Conservation (phyloP, 2,113 vertebrate genomes). For the Carettochelys insculpta region DNA sequence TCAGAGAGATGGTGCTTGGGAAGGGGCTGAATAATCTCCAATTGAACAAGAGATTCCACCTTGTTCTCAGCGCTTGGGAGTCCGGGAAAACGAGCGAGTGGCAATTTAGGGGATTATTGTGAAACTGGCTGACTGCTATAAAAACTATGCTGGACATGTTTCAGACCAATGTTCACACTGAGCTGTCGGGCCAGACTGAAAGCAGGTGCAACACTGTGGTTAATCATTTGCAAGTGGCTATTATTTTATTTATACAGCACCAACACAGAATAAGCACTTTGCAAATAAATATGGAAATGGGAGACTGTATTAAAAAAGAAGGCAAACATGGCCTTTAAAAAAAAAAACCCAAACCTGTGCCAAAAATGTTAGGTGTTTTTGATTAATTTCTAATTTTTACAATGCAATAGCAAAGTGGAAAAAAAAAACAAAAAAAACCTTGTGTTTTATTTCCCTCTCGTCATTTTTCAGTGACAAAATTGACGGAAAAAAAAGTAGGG, state of each 20-base stretch:
- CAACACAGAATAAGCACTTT: not conserved
- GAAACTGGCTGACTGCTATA: not conserved
- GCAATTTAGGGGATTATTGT: not conserved
- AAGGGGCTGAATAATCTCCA: not conserved
- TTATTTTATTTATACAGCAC: not conserved
- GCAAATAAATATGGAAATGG: not conserved
- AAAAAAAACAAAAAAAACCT: not conserved
- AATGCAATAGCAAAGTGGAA: not conserved
- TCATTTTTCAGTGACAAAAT: accelerated
- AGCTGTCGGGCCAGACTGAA: not conserved
- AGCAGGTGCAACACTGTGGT: not conserved
- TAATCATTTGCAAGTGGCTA: not conserved
- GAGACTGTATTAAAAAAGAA: not conserved
- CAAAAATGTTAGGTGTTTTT: not conserved
- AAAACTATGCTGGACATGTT: not conserved
- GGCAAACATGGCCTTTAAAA: not conserved
- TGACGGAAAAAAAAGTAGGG: not conserved
- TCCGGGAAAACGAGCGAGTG: not conserved
- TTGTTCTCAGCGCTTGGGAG: not conserved
- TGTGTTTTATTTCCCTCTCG: not conserved
- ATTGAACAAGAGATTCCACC: not conserved
- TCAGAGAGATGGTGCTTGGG: not conserved
- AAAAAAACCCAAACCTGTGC: too few relatives aligned
- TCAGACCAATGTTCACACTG: not conserved
- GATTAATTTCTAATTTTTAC: not conserved